phyloP scores from a whole-genome alignment of 2,113 vertebrate species.

The Hemicordylus capensis region DNA sequence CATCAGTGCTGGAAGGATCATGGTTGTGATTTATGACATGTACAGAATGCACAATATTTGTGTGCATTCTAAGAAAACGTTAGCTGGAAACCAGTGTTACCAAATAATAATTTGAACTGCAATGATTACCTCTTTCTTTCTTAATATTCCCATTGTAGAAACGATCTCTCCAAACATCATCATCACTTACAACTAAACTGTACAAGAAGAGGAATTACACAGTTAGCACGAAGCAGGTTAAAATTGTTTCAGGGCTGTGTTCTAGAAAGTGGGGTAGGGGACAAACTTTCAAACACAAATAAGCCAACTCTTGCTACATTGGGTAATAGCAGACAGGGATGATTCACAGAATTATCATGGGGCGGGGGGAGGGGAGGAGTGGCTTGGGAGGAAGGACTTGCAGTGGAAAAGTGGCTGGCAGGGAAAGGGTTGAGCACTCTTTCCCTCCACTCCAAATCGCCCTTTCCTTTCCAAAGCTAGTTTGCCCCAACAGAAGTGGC shows the following conservation, averaged over 20 bases:
- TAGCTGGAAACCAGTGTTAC: constrained; percentile 15
- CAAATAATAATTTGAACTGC: constrained; percentile 7
- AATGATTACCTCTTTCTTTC: constrained; percentile 80
- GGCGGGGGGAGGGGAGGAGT: too few relatives aligned
- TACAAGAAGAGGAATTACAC: constrained; percentile 45
- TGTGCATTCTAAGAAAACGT: background rate
- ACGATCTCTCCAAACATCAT: constrained; percentile 78
- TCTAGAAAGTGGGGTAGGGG: background rate
- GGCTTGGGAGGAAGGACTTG: too few relatives aligned
- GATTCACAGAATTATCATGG: background rate
- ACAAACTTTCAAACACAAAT: background rate
- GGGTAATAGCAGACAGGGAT: constrained; percentile 1
- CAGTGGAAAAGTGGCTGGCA: too few relatives aligned
- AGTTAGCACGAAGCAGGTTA: background rate
- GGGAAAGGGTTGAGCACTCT: too few relatives aligned
- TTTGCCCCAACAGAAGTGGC: too few relatives aligned
- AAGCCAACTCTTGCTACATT: constrained; percentile 4
- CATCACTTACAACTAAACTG: constrained; percentile 82
- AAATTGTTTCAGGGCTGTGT: background rate
- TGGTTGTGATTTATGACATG: background rate
- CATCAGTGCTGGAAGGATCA: background rate
- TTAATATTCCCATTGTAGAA: constrained; percentile 79
- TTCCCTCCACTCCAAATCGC: too few relatives aligned
- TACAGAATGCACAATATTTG: background rate
- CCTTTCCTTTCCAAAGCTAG: too few relatives aligned